A percentile compares a stretch with the other conserved stretches of the same genome.
Conservation (phyloP, 2,888 invertebrate species). For the Phrixothrix hirtus region DNA sequence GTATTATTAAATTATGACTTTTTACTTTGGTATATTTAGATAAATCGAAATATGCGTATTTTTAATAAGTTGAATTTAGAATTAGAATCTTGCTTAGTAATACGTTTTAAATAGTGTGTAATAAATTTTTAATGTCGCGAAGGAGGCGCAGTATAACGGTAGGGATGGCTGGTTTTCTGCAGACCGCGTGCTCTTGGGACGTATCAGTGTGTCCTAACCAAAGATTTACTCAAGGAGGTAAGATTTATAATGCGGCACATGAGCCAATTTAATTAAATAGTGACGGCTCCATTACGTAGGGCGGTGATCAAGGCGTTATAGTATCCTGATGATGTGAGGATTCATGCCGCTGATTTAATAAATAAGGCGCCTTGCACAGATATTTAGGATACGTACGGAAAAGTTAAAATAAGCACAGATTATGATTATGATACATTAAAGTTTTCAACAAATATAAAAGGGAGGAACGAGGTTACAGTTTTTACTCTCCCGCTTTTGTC, state of each 20-base stretch:
- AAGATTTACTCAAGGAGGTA: constrained; percentile 39
- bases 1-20: no score
- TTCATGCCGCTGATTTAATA: constrained; percentile 36
- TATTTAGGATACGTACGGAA: constrained; percentile 31
- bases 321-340: constrained; percentile 15
- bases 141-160: constrained; percentile 14
- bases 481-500: constrained; percentile 16
- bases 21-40: no score
- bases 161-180: constrained; percentile 23
- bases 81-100: constrained; percentile 23
- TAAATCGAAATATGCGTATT: no score
- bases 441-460: constrained; percentile 37
- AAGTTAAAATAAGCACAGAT: constrained; percentile 47
- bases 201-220: constrained; percentile 30
- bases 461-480: constrained; percentile 26
- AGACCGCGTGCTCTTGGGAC: constrained; percentile 30
- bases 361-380: no score
- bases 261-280: constrained; percentile 47
- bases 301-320: constrained; percentile 26
- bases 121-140: constrained; percentile 29
- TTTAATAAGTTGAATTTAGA: no score
- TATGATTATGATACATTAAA: constrained; percentile 48
- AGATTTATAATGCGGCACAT: constrained; percentile 44
- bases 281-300: constrained; percentile 45
- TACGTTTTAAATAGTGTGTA: constrained; percentile 18